Conservation (phyloP, 2,797 vertebrate species). For the Danio jaintianensis region DNA sequence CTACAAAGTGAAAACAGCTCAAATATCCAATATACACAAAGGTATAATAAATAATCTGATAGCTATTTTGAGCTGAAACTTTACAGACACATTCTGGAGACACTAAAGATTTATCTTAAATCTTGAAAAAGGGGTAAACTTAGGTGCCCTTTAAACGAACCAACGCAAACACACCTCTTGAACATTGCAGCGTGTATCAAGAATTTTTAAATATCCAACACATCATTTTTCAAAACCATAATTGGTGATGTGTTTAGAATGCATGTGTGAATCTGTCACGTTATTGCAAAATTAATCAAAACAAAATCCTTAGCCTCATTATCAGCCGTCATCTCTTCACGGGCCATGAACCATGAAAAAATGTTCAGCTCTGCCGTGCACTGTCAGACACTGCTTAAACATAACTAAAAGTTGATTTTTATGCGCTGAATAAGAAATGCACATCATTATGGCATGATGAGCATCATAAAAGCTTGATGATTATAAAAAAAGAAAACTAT, state of each 20-base stretch:
- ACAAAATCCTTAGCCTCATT: slow-evolving; percentile 22
- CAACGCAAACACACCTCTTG: not conserved
- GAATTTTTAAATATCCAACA: not conserved
- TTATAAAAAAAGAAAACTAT: no score
- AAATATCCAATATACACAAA: no score
- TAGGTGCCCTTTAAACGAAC: not conserved
- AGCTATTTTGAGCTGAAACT: no score
- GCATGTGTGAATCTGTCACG: slow-evolving; percentile 6
- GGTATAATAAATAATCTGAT: no score
- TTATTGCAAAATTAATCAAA: slow-evolving; percentile 31
- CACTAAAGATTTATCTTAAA: no score
- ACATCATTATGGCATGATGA: slow-evolving; percentile 1
- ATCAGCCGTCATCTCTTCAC: slow-evolving; percentile 21
- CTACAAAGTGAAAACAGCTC: no score
- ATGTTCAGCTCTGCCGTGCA: not conserved
- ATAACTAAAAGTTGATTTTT: not conserved
- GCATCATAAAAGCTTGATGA: slow-evolving; percentile 24
- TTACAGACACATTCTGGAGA: no score
- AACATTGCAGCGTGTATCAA: not conserved
- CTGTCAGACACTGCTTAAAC: not conserved
- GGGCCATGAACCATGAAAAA: slow-evolving; percentile 15
- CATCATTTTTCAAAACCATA: slow-evolving; percentile 6
- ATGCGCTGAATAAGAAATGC: not conserved
- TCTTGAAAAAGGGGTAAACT: no score
- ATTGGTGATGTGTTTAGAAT: not conserved